phyloP scores from a whole-genome alignment of 2,797 vertebrate genomes.

The Chaunax sp. region DNA sequence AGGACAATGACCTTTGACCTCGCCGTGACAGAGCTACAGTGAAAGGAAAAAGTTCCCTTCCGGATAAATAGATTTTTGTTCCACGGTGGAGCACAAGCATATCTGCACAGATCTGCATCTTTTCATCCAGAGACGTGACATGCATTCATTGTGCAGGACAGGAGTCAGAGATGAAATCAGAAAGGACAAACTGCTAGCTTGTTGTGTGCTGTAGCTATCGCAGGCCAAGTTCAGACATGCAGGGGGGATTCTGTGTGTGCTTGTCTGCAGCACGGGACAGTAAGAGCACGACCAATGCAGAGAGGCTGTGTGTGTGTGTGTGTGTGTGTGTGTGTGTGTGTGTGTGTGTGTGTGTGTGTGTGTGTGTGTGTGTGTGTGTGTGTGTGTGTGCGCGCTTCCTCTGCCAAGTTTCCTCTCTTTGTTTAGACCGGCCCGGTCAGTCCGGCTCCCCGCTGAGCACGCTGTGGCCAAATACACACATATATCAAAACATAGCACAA shows the following conservation, averaged over 20 bases:
- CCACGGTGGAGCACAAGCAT: neutral
- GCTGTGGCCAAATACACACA: constrained; percentile 80
- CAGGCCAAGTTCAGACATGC: constrained; percentile 62
- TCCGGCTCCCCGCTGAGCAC: constrained; percentile 76
- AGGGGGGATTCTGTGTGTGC: constrained; percentile 44
- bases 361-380: constrained; percentile 28
- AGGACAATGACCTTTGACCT: constrained; percentile 29
- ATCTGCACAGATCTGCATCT: constrained; percentile 20
- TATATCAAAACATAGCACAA: constrained; percentile 73
- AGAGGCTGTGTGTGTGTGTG: constrained; percentile 37
- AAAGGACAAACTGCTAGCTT: constrained; percentile 35
- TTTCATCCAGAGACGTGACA: neutral
- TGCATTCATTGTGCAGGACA: constrained; percentile 6
- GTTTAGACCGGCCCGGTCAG: constrained; percentile 81
- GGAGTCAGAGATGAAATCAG: constrained; percentile 44
- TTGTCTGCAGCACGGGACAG: constrained; percentile 37
- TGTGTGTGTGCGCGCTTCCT: constrained; percentile 58
- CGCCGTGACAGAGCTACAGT: neutral
- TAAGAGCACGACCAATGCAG: constrained; percentile 29
- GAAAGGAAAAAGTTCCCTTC: neutral
- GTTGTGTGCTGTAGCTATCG: constrained; percentile 28
- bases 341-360: constrained; percentile 41
- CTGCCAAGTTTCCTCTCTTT: constrained; percentile 87
- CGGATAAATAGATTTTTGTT: neutral
- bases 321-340: constrained; percentile 22